Conservation (phyloP, 2,113 vertebrate species). For the Xiphophorus hellerii region DNA sequence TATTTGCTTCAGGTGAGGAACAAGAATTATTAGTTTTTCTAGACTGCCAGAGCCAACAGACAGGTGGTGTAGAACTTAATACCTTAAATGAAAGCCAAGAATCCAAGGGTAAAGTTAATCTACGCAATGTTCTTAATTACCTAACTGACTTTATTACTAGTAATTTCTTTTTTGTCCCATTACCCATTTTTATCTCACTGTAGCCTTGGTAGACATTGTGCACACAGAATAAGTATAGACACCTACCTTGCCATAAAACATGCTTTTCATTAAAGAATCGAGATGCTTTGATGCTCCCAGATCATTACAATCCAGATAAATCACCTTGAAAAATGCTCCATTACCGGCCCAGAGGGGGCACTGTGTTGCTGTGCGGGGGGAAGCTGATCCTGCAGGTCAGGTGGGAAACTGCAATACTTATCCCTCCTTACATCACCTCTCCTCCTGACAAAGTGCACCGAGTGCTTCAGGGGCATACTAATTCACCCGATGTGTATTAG, state of each 20-base stretch:
- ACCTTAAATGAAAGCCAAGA: neutral
- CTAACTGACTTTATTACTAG: neutral
- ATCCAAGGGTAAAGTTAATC: neutral
- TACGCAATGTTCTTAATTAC: neutral
- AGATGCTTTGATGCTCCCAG: neutral
- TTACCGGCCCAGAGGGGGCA: constrained; percentile 73
- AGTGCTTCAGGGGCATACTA: constrained; percentile 63
- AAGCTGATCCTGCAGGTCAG: constrained; percentile 51
- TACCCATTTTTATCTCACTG: neutral
- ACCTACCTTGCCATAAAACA: constrained; percentile 1
- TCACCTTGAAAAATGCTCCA: constrained; percentile 15
- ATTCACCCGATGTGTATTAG: constrained; percentile 64
- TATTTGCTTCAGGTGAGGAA: neutral
- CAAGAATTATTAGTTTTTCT: neutral
- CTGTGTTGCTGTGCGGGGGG: constrained; percentile 62
- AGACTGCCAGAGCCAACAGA: neutral
- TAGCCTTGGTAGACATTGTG: neutral
- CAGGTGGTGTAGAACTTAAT: neutral
- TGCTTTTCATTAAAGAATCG: neutral
- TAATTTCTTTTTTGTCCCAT: neutral
- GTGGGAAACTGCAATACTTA: constrained; percentile 63
- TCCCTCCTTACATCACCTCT: constrained; percentile 70
- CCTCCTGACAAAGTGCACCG: constrained; percentile 65
- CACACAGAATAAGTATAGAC: neutral
- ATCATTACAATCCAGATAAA: constrained; percentile 26